These are phyloP conservation scores for Tetranychus cinnabarinus DNA, from an alignment of 1,140 invertebrate species.

Conservation along the genomic window DNA sequence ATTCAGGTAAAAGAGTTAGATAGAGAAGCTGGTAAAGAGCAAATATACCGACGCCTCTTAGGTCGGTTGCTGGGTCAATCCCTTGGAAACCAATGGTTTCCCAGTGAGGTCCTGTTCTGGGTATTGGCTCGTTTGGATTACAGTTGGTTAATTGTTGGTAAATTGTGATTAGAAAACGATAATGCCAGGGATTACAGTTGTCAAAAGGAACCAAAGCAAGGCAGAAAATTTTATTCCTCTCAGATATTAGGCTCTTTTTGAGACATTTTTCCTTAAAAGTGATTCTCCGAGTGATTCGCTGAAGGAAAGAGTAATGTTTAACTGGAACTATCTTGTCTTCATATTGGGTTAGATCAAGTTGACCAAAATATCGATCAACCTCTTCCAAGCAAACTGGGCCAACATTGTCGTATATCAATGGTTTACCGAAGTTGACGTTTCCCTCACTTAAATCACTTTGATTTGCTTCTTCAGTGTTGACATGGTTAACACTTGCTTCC, in stretches of 20 bases:
- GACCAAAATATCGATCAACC: not conserved
- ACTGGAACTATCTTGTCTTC: not conserved
- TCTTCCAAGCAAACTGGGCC: conserved; percentile 9
- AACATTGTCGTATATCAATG: not conserved
- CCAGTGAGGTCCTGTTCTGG: conserved; percentile 30
- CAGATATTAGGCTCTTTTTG: conserved; percentile 18
- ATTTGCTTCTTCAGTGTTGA: not conserved
- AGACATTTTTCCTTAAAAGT: conserved; percentile 12
- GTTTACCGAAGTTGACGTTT: no score
- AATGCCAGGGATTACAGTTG: conserved; percentile 23
- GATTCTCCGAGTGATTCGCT: not conserved
- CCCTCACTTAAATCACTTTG: not conserved
- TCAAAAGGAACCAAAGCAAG: conserved; percentile 25
- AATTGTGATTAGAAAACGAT: conserved; percentile 26
- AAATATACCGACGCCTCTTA: conserved; percentile 28
- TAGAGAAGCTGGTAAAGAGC: conserved; percentile 27
- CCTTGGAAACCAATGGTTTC: conserved; percentile 34
- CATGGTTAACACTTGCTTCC: not conserved
- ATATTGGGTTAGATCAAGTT: not conserved
- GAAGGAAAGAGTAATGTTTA: not conserved
- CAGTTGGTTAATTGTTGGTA: conserved; percentile 27
- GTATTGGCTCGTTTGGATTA: conserved; percentile 11
- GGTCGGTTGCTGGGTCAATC: conserved; percentile 30
- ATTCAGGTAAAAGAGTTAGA: conserved; percentile 21
- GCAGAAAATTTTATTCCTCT: conserved; percentile 25